Percentiles rank a stretch among this genome's conserved stretches.
phyloP scores from a whole-genome alignment of 2,888 invertebrate genomes.

The Heteromyza rotundicornis region DNA sequence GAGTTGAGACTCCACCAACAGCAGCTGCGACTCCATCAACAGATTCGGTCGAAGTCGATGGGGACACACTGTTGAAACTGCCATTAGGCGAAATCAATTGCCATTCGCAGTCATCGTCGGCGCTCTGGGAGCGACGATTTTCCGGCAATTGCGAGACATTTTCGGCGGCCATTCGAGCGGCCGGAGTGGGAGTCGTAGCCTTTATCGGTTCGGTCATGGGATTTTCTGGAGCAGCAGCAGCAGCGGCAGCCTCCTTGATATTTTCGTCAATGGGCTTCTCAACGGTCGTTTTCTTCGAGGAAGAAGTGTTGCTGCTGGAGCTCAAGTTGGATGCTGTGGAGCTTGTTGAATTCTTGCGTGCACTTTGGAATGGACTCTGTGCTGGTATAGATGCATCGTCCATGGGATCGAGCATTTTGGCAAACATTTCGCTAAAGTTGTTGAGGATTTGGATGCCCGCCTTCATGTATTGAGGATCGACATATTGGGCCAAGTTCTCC shows the following conservation, averaged over 20 bases:
- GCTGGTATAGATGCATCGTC: too few species aligned
- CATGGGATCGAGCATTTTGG: slow-evolving; percentile 57
- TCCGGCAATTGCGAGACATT: slow-evolving; percentile 9
- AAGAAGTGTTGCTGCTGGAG: background rate
- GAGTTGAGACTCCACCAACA: slow-evolving; percentile 18
- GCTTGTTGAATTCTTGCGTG: slow-evolving; percentile 23
- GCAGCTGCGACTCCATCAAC: slow-evolving; percentile 16
- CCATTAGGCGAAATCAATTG: slow-evolving; percentile 47
- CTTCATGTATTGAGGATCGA: slow-evolving; percentile 55
- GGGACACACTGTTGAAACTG: slow-evolving; percentile 10
- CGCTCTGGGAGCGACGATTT: slow-evolving; percentile 40
- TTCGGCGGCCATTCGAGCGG: background rate
- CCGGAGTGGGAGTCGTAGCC: background rate
- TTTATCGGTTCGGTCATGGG: slow-evolving; percentile 10
- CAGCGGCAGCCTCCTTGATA: slow-evolving; percentile 8
- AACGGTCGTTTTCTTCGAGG: slow-evolving; percentile 2
- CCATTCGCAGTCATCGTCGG: slow-evolving; percentile 49
- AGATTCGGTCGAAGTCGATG: slow-evolving; percentile 8
- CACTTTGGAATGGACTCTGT: background rate
- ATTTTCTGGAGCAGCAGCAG: slow-evolving; percentile 16
- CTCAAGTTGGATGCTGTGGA: slow-evolving; percentile 14
- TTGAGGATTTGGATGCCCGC: slow-evolving; percentile 59
- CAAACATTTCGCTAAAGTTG: slow-evolving; percentile 60
- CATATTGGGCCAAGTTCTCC: slow-evolving; percentile 46
- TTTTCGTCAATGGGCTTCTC: slow-evolving; percentile 27